Conservation (phyloP, 2,888 invertebrate genomes). For the Serripes groenlandicus region DNA sequence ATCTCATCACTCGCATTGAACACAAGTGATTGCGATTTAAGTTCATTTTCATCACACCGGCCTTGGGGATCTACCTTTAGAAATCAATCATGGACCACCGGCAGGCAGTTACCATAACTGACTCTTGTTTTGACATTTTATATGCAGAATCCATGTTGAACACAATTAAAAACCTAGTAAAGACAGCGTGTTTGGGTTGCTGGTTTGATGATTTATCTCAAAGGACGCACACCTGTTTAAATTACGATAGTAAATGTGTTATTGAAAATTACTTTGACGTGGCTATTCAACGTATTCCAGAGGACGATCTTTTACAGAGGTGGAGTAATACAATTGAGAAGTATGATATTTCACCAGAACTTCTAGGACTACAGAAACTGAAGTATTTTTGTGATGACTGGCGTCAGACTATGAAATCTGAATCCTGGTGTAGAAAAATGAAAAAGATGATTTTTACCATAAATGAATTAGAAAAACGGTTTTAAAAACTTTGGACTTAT, state of each 20-base stretch:
- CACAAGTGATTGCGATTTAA: not conserved
- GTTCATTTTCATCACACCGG: not conserved
- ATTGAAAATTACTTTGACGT: constrained; percentile 31
- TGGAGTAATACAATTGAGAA: constrained; percentile 10
- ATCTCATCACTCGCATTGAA: not conserved
- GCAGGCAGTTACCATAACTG: not conserved
- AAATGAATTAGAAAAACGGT: not conserved
- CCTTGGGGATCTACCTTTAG: not conserved
- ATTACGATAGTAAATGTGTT: constrained; percentile 27
- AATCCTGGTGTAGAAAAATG: constrained; percentile 12
- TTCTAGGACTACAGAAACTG: constrained; percentile 19
- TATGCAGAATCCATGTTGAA: not conserved
- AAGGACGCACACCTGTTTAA: constrained; percentile 37
- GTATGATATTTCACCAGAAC: constrained; percentile 14
- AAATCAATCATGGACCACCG: not conserved
- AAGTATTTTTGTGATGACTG: constrained; percentile 28
- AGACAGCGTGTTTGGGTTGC: constrained; percentile 42
- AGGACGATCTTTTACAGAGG: not conserved
- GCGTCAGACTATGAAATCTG: constrained; percentile 23
- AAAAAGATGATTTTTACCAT: not conserved
- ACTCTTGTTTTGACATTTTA: not conserved
- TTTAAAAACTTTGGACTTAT: no score
- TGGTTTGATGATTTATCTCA: constrained; percentile 34
- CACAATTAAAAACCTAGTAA: constrained; percentile 29
- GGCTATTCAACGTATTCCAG: constrained; percentile 32